Evolutionary conservation across 2,797 vertebrate species (phyloP).

Genomic region (Schizothorax lantsangensis): DNA sequence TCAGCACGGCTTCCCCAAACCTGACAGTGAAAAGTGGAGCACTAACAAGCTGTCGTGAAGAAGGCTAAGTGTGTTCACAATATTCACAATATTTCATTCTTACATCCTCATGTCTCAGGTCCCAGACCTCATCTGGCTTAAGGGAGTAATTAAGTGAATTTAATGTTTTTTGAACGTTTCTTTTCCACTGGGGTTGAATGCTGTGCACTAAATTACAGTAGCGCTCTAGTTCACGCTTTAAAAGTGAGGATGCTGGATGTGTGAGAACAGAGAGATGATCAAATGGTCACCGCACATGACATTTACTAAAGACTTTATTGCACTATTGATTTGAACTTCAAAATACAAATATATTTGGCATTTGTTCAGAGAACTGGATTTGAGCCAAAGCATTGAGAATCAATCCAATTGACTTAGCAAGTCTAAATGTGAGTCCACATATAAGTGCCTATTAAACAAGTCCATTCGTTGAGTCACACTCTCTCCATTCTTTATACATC

Average conservation of each 20-base stretch:
- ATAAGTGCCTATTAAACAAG: conserved; percentile 6
- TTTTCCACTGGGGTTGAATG: conserved; percentile 1
- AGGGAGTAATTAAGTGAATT: conserved; percentile 24
- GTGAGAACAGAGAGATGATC: not conserved
- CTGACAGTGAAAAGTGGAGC: conserved; percentile 29
- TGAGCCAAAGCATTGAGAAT: conserved; percentile 33
- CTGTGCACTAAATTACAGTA: conserved; percentile 2
- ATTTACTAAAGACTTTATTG: conserved; percentile 58
- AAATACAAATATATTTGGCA: conserved; percentile 66
- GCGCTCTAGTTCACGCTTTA: not conserved
- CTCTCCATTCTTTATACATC: not conserved
- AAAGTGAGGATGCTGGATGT: not conserved
- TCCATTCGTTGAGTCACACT: not conserved
- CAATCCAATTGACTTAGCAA: conserved; percentile 34
- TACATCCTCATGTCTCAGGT: conserved; percentile 36
- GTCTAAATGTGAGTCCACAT: conserved; percentile 18
- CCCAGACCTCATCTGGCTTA: conserved; percentile 27
- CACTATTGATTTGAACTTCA: conserved; percentile 55
- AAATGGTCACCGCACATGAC: conserved; percentile 34
- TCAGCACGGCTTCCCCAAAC: conserved; percentile 16
- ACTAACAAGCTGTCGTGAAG: conserved; percentile 38
- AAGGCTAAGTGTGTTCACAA: not conserved
- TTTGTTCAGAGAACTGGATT: conserved; percentile 58
- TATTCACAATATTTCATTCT: not conserved
- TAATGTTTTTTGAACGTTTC: conserved; percentile 15